Base-by-base conservation (phyloP, 35 echinoderm and acorn worm species). In the Strongylocentrotus purpuratus region DNA sequence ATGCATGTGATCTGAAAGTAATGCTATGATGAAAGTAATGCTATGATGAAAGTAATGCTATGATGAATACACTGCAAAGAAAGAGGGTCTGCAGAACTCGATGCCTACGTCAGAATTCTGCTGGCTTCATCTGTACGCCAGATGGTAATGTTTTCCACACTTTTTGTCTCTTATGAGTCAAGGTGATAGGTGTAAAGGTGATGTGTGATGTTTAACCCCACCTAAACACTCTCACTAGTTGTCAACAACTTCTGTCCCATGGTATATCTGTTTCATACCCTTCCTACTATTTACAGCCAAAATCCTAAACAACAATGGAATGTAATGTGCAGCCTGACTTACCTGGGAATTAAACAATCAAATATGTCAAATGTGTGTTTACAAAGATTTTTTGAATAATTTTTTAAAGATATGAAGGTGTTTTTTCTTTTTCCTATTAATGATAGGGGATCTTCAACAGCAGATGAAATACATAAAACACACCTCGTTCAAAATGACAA, bases 111-210 rank as follows among this genome's bases (percentile, higher is more conserved):
- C 65, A 28, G 65, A n/a, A 28, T 78, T 78, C 65, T 78, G 22
- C 65, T 78, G 65, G 65, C 65, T 78, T 78, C 65, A 78, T 78
- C 65, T 78, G 65, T 78, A 28, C n/a, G 65, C 65, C 65, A 78
- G 18, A 78, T 78, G 65, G 65, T 78, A 28, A 78, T 78, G 65
- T 78, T 78, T 78, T 78, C 65, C 65, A 78, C 65, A 78, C 65
- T 78, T 78, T 78, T 78, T 78, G 65, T 78, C 65, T 78, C 65
- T n/a, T 78, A n/a, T 8, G 22, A 78, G 65, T 78, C 65, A 78
- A 78, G 65, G 65, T 78, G 65, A 78, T 78, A 78, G 65, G 65
- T 78, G 65, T 78, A 78, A 78, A 78, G 65, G 65, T 78, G 65
- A 78, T 22, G 20, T 78, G 65, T 78, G 65, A 78, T 28, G 22